phyloP scores from a whole-genome alignment of 2,797 vertebrate species.

The Lagocephalus sceleratus region DNA sequence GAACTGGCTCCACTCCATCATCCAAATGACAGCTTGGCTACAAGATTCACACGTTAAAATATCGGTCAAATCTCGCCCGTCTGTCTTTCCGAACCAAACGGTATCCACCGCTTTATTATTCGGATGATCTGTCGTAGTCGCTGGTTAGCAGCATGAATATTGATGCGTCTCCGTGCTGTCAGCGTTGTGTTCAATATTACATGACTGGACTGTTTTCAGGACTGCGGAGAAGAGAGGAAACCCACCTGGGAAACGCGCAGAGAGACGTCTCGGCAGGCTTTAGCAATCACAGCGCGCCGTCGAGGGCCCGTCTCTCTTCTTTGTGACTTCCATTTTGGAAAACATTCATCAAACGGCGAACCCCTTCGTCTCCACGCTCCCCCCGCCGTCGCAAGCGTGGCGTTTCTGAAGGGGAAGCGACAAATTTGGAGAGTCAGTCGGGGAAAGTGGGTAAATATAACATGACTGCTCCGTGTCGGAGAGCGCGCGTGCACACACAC shows the following conservation, averaged over 20 bases:
- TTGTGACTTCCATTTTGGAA: conserved; percentile 13
- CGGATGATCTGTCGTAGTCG: not conserved
- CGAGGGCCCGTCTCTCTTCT: not conserved
- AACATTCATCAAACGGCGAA: conserved; percentile 16
- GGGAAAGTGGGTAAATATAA: conserved; percentile 1
- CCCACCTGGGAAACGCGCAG: not conserved
- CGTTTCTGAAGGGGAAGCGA: not conserved
- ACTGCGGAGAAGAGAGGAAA: not conserved
- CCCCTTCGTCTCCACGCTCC: not conserved
- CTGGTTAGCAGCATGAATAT: not conserved
- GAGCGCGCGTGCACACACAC: conserved; percentile 10
- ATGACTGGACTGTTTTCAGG: not conserved
- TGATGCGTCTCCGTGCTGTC: not conserved
- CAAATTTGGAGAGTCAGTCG: not conserved
- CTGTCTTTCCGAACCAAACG: not conserved
- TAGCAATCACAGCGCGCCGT: not conserved
- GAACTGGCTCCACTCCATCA: conserved; percentile 29
- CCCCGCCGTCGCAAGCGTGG: not conserved
- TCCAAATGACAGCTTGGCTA: too few relatives aligned
- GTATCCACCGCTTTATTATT: not conserved
- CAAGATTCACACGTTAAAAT: too few relatives aligned
- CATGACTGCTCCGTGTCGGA: not conserved
- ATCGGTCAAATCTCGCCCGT: not conserved
- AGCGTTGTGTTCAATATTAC: not conserved
- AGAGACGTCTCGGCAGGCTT: too few relatives aligned